Evolutionary conservation across 2,888 invertebrate genomes (phyloP), one percentile per base, ranked within the genome.

Genomic region (Parthenolecanium corni): DNA sequence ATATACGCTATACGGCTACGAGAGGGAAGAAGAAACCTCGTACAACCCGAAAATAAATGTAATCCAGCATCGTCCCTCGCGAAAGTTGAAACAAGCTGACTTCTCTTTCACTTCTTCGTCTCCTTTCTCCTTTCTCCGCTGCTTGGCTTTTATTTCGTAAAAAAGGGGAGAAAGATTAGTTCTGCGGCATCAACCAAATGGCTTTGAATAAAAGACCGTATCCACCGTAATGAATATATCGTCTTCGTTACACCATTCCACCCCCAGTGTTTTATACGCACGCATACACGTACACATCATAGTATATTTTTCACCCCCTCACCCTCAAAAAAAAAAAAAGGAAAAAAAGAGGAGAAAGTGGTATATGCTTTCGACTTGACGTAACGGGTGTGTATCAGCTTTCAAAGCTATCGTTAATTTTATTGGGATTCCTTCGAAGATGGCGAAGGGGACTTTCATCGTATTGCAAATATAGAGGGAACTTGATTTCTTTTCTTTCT

Each of bases 171-270:
- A 24, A 52, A 31, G 25, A 52, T 52, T 36, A 36, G 52, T 52
- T 52, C 52, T 52, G 52, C 52, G 52, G 52, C 52, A 31, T 52
- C 52, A 24, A 25, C 52, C 52, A 52, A 52, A 52, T 52, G 52
- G 52, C 52, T 52, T 36, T 36, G 52, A 52, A 52, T 52, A 52
- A 52, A 52, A 52, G 52, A 52, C 24, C 52, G 52, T 31, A 52
- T 52, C 52, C 52, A 52, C 2, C 24, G 25, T 52, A 52, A 52
- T 52, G 52, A 52, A 52, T 52, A 52, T 52, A 52, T 52, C 52
- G 52, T 52, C 52, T 52, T 52, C 52, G 52, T 52, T 52, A 52
- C 18, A 46, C 52, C 21, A 31, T 23, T 52, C 52, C 24, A 21
- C 52, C 52, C 51, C 24, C n/a, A 5, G 12, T 4, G 6, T 52